phyloP scores from a whole-genome alignment of 2,797 vertebrate species.

The Octomys mimax region DNA sequence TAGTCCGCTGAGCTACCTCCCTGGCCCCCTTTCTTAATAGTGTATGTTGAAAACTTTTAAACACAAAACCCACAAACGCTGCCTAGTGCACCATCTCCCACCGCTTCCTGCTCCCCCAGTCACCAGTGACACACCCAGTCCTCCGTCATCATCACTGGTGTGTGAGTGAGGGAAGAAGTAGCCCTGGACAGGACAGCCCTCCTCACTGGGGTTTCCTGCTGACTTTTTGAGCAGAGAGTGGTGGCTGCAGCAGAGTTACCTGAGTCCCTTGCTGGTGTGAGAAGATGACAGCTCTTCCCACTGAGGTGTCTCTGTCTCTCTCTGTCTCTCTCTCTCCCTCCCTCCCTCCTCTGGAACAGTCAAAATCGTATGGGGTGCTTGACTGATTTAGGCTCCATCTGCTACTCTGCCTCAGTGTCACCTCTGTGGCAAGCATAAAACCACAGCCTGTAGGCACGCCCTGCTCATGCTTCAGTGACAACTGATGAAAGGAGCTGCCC shows the following conservation, averaged over 20 bases:
- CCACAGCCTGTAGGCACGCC: accelerated
- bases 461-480: background rate
- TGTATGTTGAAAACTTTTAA: background rate
- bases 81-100: accelerated
- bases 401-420: background rate
- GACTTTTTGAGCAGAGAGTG: background rate
- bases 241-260: too few relatives aligned
- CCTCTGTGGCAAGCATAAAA: background rate
- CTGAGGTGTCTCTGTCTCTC: background rate
- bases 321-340: background rate
- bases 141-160: background rate
- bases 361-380: background rate
- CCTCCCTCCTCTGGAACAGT: background rate
- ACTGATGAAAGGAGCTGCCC: background rate
- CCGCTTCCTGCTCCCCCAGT: background rate
- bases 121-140: background rate
- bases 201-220: background rate
- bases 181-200: too few relatives aligned
- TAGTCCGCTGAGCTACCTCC: background rate
- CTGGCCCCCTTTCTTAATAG: background rate
- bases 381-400: background rate
- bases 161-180: background rate
- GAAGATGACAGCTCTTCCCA: background rate
- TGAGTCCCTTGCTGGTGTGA: background rate
- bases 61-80: background rate